Evolutionary conservation across 2,797 vertebrate species (phyloP).

Genomic region (Gadopsis marmoratus): DNA sequence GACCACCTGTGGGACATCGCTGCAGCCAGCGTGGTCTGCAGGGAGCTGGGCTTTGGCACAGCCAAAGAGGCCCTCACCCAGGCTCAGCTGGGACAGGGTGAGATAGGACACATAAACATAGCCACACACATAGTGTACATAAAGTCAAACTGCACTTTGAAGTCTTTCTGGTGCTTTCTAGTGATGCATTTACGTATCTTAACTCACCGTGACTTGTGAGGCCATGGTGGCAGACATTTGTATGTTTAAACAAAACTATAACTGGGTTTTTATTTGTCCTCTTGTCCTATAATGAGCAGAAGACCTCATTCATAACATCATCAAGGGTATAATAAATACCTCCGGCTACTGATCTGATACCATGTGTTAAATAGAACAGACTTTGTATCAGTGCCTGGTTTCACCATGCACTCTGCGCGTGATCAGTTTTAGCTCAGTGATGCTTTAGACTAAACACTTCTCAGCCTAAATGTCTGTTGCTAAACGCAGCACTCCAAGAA

Average conservation of each 20-base stretch:
- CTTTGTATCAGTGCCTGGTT: slow-evolving; percentile 22
- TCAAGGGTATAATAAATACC: background rate
- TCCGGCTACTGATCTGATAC: slow-evolving; percentile 17
- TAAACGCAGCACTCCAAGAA: slow-evolving; percentile 47
- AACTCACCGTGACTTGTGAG: background rate
- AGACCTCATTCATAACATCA: slow-evolving; percentile 12
- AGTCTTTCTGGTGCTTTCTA: slow-evolving; percentile 17
- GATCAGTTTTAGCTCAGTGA: slow-evolving; percentile 42
- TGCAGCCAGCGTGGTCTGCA: slow-evolving; percentile 93
- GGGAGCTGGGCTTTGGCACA: slow-evolving; percentile 94
- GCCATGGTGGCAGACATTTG: slow-evolving; percentile 11
- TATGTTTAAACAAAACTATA: slow-evolving; percentile 29
- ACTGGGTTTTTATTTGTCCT: background rate
- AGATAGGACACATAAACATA: slow-evolving; percentile 47
- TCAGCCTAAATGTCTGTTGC: slow-evolving; percentile 56
- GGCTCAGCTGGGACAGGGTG: slow-evolving; percentile 93
- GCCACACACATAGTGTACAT: slow-evolving; percentile 26
- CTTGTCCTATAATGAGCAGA: slow-evolving; percentile 8
- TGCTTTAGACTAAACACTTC: slow-evolving; percentile 75
- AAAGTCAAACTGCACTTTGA: slow-evolving; percentile 9
- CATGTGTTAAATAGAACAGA: slow-evolving; percentile 5
- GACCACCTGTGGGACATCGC: slow-evolving; percentile 92
- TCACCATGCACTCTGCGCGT: slow-evolving; percentile 18
- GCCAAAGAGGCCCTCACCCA: slow-evolving; percentile 90
- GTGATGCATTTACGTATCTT: background rate